Conservation (phyloP, 2,113 vertebrate genomes). For the Dasyprocta punctata region DNA sequence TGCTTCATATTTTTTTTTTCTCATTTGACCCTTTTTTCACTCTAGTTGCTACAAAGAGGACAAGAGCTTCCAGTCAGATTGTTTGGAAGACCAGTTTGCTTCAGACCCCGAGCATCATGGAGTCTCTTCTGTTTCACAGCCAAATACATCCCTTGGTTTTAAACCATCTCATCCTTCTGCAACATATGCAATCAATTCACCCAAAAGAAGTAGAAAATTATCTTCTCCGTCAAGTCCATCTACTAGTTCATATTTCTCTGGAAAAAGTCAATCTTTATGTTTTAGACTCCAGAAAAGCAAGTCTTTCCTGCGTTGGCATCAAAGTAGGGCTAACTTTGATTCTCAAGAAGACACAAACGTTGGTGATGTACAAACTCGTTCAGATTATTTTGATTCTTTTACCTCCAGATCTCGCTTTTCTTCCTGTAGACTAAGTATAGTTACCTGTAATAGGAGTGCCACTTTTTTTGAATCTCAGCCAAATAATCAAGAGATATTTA, state of each 20-base stretch:
- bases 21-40: conserved; percentile 69
- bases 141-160: neutral
- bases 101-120: neutral
- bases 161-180: neutral
- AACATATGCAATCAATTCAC: neutral
- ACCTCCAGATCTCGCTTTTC: neutral
- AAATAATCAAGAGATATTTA: neutral
- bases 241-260: neutral
- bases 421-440: conserved; percentile 36
- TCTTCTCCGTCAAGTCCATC: neutral
- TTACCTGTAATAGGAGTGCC: conserved; percentile 36
- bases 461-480: neutral
- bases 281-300: neutral
- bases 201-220: neutral
- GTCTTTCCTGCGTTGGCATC: neutral
- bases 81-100: neutral
- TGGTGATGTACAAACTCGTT: neutral
- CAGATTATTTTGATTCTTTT: neutral
- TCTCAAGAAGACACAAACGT: conserved; percentile 5
- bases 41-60: conserved; percentile 64
- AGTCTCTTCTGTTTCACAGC: neutral
- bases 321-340: conserved; percentile 69
- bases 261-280: neutral
- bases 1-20: neutral
- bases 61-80: neutral